These are phyloP conservation scores for Campopleginae sp. DNA, from an alignment of 2,888 invertebrate species.

Conservation along the genomic window DNA sequence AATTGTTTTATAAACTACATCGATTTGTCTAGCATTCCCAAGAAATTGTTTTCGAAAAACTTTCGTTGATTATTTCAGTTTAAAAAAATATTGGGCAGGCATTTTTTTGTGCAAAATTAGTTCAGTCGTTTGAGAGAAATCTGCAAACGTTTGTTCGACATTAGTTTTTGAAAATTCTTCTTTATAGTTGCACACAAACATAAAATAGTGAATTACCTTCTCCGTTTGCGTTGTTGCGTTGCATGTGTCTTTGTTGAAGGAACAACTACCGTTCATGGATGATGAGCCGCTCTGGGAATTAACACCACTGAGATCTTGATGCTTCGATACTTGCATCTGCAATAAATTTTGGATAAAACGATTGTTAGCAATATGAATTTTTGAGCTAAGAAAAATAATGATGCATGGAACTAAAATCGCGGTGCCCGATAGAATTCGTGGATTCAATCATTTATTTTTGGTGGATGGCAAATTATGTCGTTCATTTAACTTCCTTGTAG, in stretches of 20 bases:
- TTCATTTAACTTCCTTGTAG: too few relatives aligned
- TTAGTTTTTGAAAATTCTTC: not conserved
- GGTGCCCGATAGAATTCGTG: too few relatives aligned
- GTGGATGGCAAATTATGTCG: too few relatives aligned
- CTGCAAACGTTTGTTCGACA: not conserved
- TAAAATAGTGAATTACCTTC: constrained; percentile 86
- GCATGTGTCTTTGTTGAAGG: constrained; percentile 87
- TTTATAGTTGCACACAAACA: not conserved
- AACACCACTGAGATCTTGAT: constrained; percentile 77
- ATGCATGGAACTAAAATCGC: not conserved
- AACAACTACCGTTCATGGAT: constrained; percentile 82
- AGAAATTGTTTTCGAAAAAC: not conserved
- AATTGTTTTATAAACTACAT: not conserved
- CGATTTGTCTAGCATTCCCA: not conserved
- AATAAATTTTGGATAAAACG: constrained; percentile 36
- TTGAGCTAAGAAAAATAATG: not conserved
- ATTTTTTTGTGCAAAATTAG: not conserved
- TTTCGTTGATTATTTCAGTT: not conserved
- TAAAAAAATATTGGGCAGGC: not conserved
- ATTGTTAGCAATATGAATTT: not conserved
- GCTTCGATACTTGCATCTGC: constrained; percentile 80
- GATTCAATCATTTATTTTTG: too few relatives aligned
- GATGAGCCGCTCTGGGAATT: constrained; percentile 76
- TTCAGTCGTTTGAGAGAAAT: not conserved
- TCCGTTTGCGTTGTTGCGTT: constrained; percentile 95